Evolutionary conservation across 2,797 vertebrate species (phyloP).

Genomic region (Argentina silus): DNA sequence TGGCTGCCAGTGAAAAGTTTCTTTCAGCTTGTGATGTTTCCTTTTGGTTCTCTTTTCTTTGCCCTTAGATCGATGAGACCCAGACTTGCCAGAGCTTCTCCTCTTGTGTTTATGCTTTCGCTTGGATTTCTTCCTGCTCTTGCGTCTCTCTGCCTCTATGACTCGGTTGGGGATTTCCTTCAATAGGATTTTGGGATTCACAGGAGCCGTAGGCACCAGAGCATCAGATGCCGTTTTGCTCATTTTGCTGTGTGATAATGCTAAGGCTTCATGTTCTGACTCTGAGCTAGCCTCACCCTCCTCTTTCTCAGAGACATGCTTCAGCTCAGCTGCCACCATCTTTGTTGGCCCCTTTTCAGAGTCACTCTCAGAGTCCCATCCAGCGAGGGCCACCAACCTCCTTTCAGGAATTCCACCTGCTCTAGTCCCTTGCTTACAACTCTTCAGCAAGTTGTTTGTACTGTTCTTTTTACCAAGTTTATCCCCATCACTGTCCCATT

Average conservation of each 20-base stretch:
- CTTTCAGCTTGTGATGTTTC: slow-evolving; percentile 89
- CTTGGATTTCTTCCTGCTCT: slow-evolving; percentile 81
- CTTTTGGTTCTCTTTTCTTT: slow-evolving; percentile 90
- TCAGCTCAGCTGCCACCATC: slow-evolving; percentile 55
- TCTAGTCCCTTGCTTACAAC: slow-evolving; percentile 61
- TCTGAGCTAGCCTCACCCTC: slow-evolving; percentile 95
- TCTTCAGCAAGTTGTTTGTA: slow-evolving; percentile 27
- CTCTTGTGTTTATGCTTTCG: slow-evolving; percentile 84
- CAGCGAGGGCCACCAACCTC: slow-evolving; percentile 67
- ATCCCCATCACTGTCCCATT: slow-evolving; percentile 76
- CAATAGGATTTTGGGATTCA: slow-evolving; percentile 45
- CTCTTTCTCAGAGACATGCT: slow-evolving; percentile 85
- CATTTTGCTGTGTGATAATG: slow-evolving; percentile 60
- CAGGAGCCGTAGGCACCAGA: slow-evolving; percentile 12
- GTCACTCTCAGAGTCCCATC: slow-evolving; percentile 90
- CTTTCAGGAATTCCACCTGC: slow-evolving; percentile 51
- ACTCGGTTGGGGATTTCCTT: slow-evolving; percentile 64
- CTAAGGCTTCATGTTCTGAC: slow-evolving; percentile 78
- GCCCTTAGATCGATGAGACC: slow-evolving; percentile 76
- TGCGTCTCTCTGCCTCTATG: slow-evolving; percentile 59
- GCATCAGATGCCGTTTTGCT: slow-evolving; percentile 36
- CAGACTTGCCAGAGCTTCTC: slow-evolving; percentile 71
- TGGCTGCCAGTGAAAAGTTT: slow-evolving; percentile 95
- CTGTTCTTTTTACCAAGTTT: slow-evolving; percentile 66
- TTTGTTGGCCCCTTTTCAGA: slow-evolving; percentile 74